A percentile compares a stretch with the other conserved stretches of the same genome.
These are phyloP conservation scores for Eurytoma adleriae DNA, from an alignment of 2,888 invertebrate species.

Conservation along the genomic window DNA sequence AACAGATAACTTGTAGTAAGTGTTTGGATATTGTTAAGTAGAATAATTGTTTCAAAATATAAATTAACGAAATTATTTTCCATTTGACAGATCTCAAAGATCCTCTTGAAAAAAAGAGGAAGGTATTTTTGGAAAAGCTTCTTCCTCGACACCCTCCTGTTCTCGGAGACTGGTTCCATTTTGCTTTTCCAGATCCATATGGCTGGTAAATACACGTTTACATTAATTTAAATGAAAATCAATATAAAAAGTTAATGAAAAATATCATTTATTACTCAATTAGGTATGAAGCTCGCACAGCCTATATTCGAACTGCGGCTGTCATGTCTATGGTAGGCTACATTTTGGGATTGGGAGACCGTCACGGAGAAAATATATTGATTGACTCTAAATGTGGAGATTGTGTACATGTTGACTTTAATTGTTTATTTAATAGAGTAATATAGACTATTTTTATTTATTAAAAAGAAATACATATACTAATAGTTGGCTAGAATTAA, in stretches of 20 bases:
- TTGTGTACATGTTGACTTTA: conserved; percentile 98
- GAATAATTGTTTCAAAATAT: neutral
- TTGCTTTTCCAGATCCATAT: conserved; percentile 92
- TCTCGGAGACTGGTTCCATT: conserved; percentile 94
- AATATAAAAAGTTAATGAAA: neutral
- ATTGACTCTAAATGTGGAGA: conserved; percentile 96
- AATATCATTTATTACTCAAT: neutral
- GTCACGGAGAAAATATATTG: conserved; percentile 97
- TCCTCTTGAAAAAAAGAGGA: conserved; percentile 81
- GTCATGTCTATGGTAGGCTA: conserved; percentile 99
- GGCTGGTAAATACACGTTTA: conserved; percentile 81
- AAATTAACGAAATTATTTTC: conserved; percentile 33
- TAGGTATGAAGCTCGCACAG: conserved; percentile 93
- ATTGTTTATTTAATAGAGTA: conserved; percentile 96
- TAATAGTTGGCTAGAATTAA: neutral
- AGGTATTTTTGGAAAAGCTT: conserved; percentile 82
- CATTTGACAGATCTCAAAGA: conserved; percentile 75
- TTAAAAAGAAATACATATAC: neutral
- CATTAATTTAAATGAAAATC: conserved; percentile 1
- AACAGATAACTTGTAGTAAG: conserved; percentile 79
- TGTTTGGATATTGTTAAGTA: neutral
- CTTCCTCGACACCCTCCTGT: conserved; percentile 88
- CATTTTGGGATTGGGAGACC: conserved; percentile 95
- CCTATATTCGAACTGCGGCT: conserved; percentile 94
- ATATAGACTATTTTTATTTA: conserved; percentile 52